A percentile compares a stretch with the other conserved stretches of the same genome.
Evolutionary conservation across 2,113 vertebrate species (phyloP).

Genomic region (Menidia beryllina): DNA sequence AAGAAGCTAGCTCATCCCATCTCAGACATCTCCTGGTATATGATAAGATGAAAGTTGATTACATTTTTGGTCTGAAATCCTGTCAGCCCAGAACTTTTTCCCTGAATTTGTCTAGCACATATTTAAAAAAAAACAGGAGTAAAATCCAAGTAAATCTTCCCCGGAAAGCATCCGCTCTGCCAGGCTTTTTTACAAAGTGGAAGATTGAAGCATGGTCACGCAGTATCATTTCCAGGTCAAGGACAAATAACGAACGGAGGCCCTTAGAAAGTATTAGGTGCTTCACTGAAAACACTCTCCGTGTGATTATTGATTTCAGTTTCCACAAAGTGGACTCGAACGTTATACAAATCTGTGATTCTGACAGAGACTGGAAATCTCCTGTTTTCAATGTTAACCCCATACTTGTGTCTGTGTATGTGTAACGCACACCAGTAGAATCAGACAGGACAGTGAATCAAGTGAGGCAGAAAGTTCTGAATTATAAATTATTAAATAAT

Average conservation of each 20-base stretch:
- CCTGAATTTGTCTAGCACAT: conserved; percentile 9
- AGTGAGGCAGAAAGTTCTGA: conserved; percentile 62
- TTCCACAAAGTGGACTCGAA: background rate
- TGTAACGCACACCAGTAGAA: background rate
- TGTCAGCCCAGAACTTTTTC: background rate
- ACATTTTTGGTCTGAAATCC: conserved; percentile 25
- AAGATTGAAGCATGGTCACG: conserved; percentile 6
- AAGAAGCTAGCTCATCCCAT: background rate
- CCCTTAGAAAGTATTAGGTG: conserved; percentile 17
- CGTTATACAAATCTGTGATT: conserved; percentile 28
- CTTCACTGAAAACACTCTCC: conserved; percentile 28
- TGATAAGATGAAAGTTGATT: background rate
- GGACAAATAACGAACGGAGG: background rate
- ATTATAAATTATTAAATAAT: conserved; percentile 74
- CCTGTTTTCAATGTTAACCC: conserved; percentile 1
- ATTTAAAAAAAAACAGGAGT: background rate
- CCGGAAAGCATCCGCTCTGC: background rate
- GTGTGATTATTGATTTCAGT: conserved; percentile 42
- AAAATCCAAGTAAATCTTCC: background rate
- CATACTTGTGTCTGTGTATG: background rate
- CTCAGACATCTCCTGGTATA: background rate
- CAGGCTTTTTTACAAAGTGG: background rate
- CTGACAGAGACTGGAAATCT: background rate
- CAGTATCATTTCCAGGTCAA: conserved; percentile 37
- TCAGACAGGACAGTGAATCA: conserved; percentile 55